phyloP scores from a whole-genome alignment of 1,140 invertebrate species.

The Ceratina japonica region DNA sequence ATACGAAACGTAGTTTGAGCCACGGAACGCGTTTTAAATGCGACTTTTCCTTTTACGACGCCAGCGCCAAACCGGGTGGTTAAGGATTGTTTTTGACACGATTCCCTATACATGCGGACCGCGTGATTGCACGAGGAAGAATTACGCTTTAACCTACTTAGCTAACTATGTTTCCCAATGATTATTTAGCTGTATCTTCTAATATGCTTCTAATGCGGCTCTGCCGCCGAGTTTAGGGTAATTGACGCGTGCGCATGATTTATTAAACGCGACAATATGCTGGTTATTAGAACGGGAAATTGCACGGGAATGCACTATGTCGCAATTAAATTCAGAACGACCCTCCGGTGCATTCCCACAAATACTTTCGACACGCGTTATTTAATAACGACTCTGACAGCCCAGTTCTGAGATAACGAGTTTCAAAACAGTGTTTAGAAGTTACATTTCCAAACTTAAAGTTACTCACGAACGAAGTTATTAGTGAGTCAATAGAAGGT shows the following conservation, averaged over 20 bases:
- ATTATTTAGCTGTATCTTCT: too few relatives aligned
- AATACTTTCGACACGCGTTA: slow-evolving; percentile 20
- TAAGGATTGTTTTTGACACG: slow-evolving; percentile 9
- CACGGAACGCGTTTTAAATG: slow-evolving; percentile 34
- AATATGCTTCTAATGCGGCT: not conserved
- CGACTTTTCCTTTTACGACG: slow-evolving; percentile 25
- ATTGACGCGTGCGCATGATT: not conserved
- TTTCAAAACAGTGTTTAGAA: not conserved
- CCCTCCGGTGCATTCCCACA: slow-evolving; percentile 22
- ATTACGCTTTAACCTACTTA: not conserved
- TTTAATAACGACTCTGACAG: slow-evolving; percentile 45
- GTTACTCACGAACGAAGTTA: too few relatives aligned
- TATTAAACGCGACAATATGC: not conserved
- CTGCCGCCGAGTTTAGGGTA: not conserved
- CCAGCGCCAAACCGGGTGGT: not conserved
- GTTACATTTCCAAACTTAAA: too few relatives aligned
- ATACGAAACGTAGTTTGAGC: not conserved
- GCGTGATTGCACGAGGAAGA: not conserved
- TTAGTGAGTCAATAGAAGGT: too few relatives aligned
- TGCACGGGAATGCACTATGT: slow-evolving; percentile 22
- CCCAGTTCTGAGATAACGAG: slow-evolving; percentile 28
- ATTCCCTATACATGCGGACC: not conserved
- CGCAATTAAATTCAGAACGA: slow-evolving; percentile 27
- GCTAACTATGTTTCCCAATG: too few relatives aligned
- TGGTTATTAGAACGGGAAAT: slow-evolving; percentile 1